Evolutionary conservation across 2,888 invertebrate genomes (phyloP), one percentile per base, ranked within the genome.

Genomic region (Ennomos erosarius): DNA sequence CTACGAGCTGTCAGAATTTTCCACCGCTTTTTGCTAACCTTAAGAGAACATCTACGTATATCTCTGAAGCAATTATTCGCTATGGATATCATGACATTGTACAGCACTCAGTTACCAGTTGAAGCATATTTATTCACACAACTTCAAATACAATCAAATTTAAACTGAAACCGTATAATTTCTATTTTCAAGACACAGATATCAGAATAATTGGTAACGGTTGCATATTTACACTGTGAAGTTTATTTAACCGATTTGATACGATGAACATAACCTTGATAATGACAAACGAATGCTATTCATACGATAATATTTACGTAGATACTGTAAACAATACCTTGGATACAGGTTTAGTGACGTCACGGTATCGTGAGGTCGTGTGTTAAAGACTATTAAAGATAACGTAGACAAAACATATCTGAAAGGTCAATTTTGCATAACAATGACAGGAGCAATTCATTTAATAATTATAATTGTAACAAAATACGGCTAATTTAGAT

Each of bases 311-410:
- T 59, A 57, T 59, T 62, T 62, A 62, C 55, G 47, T 62, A 55
- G 46, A 51, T 55, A 57, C 43, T 13, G 56, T 45, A 55, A 55
- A 66, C 26, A 57, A 44, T 39, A 37, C 39, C 38, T n/a, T 53
- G 45, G 46, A 48, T 48, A 44, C 38, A 38, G 38, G 37, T 33
- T 33, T 26, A 5, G 40, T 46, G 50, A 55, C 55, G 56, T 59
- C 58, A 47, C 35, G 59, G 43, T 53, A 50, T 71, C 70, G 73
- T 75, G 73, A 67, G 65, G 46, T 59, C 56, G 62, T 61, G 58
- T 63, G 53, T 72, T 75, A 65, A 55, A 46, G 47, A 52, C 64
- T 71, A 59, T 69, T 13, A 43, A 13, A 33, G 16, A 40, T 36
- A 34, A 43, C 26, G 11, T 13, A 10, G 5, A 42, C 26, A 10